Conservation (phyloP, 2,797 vertebrate genomes). For the Enteromius fasciolatus region DNA sequence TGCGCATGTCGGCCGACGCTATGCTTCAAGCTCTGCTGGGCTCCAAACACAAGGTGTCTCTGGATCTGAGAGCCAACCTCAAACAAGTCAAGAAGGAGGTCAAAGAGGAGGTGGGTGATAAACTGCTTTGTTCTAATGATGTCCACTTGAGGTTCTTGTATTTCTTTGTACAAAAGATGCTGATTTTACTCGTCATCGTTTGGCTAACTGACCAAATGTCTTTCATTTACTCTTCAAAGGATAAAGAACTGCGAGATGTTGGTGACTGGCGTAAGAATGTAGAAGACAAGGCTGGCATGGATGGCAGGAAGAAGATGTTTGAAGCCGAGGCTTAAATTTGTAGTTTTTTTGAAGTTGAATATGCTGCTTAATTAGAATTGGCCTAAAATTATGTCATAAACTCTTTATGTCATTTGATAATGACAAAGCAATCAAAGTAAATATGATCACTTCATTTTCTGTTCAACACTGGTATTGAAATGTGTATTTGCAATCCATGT, state of each 20-base stretch:
- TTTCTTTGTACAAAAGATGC: not conserved
- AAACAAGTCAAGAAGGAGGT: constrained; percentile 91
- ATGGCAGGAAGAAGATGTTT: constrained; percentile 98
- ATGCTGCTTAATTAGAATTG: not conserved
- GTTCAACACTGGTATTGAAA: not conserved
- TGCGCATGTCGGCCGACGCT: constrained; percentile 87
- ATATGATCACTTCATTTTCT: not conserved
- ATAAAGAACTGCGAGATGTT: constrained; percentile 89
- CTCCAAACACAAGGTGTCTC: constrained; percentile 90
- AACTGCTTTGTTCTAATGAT: not conserved
- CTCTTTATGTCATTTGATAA: constrained; percentile 7
- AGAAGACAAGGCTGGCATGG: constrained; percentile 96
- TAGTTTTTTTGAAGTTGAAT: not conserved
- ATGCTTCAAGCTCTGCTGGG: constrained; percentile 89
- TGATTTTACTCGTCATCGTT: not conserved
- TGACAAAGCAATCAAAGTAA: not conserved
- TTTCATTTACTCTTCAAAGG: constrained; percentile 50
- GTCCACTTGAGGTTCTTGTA: not conserved
- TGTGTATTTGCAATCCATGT: not conserved
- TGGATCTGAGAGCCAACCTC: constrained; percentile 88
- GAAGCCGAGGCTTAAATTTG: constrained; percentile 85
- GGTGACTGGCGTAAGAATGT: constrained; percentile 98
- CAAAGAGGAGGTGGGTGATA: constrained; percentile 77
- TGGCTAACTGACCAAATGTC: not conserved
- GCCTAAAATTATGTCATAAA: not conserved